These are phyloP conservation scores for Calcarius lapponicus DNA, from an alignment of 2,797 vertebrate species.

Conservation along the genomic window DNA sequence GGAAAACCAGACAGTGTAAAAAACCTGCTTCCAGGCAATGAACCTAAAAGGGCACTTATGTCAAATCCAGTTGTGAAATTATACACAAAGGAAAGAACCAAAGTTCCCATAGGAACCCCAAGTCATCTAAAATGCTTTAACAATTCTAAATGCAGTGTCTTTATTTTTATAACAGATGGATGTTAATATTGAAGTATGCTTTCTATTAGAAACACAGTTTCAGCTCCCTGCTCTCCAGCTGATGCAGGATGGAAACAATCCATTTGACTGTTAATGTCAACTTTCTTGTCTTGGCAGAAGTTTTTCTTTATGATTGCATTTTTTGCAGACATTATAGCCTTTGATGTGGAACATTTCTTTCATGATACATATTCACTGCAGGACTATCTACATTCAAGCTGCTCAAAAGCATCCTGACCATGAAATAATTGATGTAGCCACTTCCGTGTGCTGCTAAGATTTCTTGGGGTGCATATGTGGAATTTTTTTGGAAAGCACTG, in stretches of 20 bases:
- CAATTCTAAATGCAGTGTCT: not conserved
- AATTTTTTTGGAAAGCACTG: not conserved
- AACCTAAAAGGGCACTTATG: not conserved
- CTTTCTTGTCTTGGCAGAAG: constrained; percentile 46
- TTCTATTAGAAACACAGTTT: constrained; percentile 15
- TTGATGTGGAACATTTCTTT: constrained; percentile 36
- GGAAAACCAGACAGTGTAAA: not conserved
- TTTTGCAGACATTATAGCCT: not conserved
- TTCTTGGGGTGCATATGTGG: constrained; percentile 14
- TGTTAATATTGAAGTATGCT: not conserved
- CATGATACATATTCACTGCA: not conserved
- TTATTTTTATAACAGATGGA: constrained; percentile 8
- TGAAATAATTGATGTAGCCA: constrained; percentile 27
- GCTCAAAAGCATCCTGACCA: not conserved
- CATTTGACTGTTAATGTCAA: not conserved
- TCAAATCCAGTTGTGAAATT: constrained; percentile 26
- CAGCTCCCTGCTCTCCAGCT: not conserved
- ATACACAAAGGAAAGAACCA: constrained; percentile 10
- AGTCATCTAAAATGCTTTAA: not conserved
- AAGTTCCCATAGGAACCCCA: not conserved
- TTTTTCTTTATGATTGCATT: constrained; percentile 41
- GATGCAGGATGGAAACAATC: constrained; percentile 41
- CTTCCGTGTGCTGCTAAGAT: not conserved
- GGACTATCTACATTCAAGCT: constrained; percentile 5
- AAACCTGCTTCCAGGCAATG: not conserved